These are phyloP conservation scores for Gobio gobio DNA, from an alignment of 2,113 vertebrate species.

Conservation along the genomic window DNA sequence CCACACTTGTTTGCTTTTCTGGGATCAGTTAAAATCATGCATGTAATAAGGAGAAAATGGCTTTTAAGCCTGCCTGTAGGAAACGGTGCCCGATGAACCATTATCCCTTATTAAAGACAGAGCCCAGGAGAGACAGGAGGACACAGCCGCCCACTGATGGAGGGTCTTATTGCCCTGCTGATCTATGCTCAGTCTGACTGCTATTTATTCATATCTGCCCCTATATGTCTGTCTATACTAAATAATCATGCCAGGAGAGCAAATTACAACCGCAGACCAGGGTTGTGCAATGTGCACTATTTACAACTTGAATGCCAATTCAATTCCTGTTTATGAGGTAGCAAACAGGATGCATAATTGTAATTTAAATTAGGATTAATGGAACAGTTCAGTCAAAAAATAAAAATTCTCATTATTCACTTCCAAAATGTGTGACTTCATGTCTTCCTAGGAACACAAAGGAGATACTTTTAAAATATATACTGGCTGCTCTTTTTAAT, in stretches of 20 bases:
- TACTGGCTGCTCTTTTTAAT: not conserved
- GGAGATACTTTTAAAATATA: not conserved
- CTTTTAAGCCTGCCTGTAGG: constrained; percentile 88
- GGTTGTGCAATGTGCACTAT: not conserved
- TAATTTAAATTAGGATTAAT: too few species aligned
- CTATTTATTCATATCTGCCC: not conserved
- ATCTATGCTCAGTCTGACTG: not conserved
- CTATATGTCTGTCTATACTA: not conserved
- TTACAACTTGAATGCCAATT: too few species aligned
- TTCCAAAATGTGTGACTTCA: too few species aligned
- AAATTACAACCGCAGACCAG: not conserved
- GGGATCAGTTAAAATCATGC: constrained; percentile 88
- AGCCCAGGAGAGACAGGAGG: constrained; percentile 27
- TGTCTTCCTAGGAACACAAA: not conserved
- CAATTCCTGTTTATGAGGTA: not conserved
- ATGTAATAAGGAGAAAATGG: constrained; percentile 87
- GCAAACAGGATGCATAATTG: not conserved
- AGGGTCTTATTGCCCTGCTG: not conserved
- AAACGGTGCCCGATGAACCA: constrained; percentile 85
- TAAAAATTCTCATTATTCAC: too few species aligned
- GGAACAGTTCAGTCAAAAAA: too few species aligned
- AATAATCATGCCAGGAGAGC: not conserved
- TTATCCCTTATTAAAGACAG: constrained; percentile 90
- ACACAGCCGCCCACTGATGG: not conserved
- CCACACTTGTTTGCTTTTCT: constrained; percentile 86